Evolutionary conservation across 2,113 vertebrate genomes (phyloP), one percentile per base, ranked within the genome.

Genomic region (Rhabdomys dilectus): DNA sequence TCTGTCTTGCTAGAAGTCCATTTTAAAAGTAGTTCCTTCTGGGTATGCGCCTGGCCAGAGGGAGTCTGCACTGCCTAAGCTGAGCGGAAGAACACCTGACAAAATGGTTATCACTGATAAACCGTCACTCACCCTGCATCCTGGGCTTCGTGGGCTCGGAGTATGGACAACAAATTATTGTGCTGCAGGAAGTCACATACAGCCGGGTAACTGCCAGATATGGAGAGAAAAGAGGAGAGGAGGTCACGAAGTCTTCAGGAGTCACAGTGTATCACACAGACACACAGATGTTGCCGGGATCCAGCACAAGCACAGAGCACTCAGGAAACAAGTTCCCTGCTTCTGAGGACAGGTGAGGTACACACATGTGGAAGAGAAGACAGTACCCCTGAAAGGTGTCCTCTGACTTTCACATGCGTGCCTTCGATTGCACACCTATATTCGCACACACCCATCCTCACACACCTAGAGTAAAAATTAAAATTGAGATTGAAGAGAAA

Each of bases 171-270:
- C 99, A 99, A 99, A 98, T 99, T 99, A 99, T 99, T 99, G 99
- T 99, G 99, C 99, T 99, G 99, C 98, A 99, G 99, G 98, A 99
- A 99, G 98, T 99, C 99, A 98, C 99, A 99, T 96, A 99, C 99
- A 97, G 99, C 99, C 75, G 99, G 99, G 98, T 99, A 99, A 99
- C 99, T 99, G 98, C 88, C 75, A 97, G 96, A 96, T 91, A 96
- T 11, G 93, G 95, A 94, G 87, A 93, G 77, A 97, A 96, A 85
- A 94, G 34, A 96, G 95, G 0, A 97, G 29, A 39, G 94, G 34
- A 26, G 76, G 90, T 98, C 97, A 98, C 0, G 2, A 94, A 91
- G 97, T 91, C 93, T 96, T 92, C 66, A 96, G 48, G 90, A 93
- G 39, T 5, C 39, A 2, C 31, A 24, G 1, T 21, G 39, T 15